Evolutionary conservation across 2,888 invertebrate genomes (phyloP).

Genomic region (Yponomeuta plumbellus): DNA sequence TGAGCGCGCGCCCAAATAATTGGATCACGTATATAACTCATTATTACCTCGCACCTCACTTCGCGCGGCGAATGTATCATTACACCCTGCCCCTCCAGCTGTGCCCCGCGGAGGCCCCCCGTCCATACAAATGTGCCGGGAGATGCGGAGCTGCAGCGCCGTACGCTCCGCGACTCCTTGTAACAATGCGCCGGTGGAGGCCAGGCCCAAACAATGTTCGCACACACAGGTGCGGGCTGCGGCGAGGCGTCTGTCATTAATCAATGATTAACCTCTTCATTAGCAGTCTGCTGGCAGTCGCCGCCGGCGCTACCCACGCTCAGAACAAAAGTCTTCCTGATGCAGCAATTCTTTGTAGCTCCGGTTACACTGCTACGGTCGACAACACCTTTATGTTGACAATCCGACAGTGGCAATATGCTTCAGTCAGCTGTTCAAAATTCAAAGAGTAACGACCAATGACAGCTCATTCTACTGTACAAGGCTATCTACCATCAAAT

Average conservation of each 20-base stretch:
- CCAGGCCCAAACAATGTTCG: background rate
- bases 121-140: slow-evolving; percentile 36
- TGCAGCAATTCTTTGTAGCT: background rate
- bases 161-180: slow-evolving; percentile 15
- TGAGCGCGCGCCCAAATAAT: slow-evolving; percentile 77
- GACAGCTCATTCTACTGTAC: too few relatives aligned
- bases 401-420: too few relatives aligned
- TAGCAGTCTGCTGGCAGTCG: background rate
- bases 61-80: slow-evolving; percentile 69
- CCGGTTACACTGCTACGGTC: too few relatives aligned
- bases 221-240: slow-evolving; percentile 14
- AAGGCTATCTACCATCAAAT: too few relatives aligned
- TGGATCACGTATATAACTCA: slow-evolving; percentile 79
- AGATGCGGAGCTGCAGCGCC: slow-evolving; percentile 38
- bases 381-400: too few relatives aligned
- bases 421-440: too few relatives aligned
- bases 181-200: background rate
- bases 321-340: background rate
- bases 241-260: slow-evolving; percentile 13
- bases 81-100: slow-evolving; percentile 37
- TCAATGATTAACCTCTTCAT: background rate
- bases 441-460: too few relatives aligned
- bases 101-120: slow-evolving; percentile 9
- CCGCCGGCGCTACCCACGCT: background rate
- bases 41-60: slow-evolving; percentile 75